Base-by-base conservation (phyloP, 2,113 vertebrate species). In the Hypanus sabinus region DNA sequence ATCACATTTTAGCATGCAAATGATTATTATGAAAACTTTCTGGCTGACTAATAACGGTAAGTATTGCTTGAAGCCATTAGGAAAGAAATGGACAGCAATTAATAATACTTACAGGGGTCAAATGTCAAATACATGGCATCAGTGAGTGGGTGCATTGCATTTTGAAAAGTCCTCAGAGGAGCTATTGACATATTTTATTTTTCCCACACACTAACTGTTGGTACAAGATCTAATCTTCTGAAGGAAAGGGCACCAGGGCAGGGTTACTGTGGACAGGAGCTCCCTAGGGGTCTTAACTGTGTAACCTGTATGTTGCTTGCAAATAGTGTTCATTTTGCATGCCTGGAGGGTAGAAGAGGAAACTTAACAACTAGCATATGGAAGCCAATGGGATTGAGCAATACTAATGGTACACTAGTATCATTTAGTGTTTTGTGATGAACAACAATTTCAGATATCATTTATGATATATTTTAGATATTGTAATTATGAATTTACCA, bases 191-290 rank as follows among this genome's bases (percentile, higher is more conserved):
- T 94, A 94, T 95, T 94, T 96, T 95, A 95, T 96, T 96, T 96
- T 96, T 94, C 94, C 95, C 96, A 95, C 96, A 95, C 96, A 94
- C 95, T 95, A 95, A 95, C 94, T 95, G 95, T 95, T 95, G 95
- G 95, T 95, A 94, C 94, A 94, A 95, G 95, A 95, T 94, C 94
- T 93, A 94, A 95, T 95, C 95, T 94, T 93, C 91, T 94, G 95
- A 95, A 94, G 57, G 94, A 95, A 95, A 94, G 94, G 94, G 94
- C 94, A 0, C 0, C 70, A 68, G 94, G 95, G 94, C 91, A 79
- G 94, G 91, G 94, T 96, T 94, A 95, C 0, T 95, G 94, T 94
- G 95, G 95, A 96, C 95, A 95, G 95, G 94, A 95, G 95, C 73
- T 96, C 95, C 95, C 95, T 87, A 73, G 95, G 94, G 95, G 57